These are phyloP conservation scores for Tuta absoluta DNA, from an alignment of 2,888 invertebrate species.

Conservation along the genomic window DNA sequence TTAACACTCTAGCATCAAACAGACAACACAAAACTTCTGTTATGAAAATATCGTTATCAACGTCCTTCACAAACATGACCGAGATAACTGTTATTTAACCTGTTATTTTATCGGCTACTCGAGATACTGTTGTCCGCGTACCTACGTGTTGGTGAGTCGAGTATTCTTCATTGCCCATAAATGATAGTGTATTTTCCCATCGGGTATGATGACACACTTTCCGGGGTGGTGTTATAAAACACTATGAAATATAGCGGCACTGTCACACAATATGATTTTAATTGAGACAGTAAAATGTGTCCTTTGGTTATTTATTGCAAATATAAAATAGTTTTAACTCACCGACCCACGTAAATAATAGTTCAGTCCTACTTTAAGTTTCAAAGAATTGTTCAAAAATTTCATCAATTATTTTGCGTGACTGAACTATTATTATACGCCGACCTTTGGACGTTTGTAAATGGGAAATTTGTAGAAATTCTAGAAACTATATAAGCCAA, in stretches of 20 bases:
- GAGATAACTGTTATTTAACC: slow-evolving; percentile 7
- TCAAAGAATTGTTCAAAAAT: too few relatives aligned
- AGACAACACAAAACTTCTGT: neutral
- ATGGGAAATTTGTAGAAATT: too few relatives aligned
- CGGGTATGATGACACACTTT: neutral
- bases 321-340: too few relatives aligned
- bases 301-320: too few relatives aligned
- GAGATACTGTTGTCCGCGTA: neutral
- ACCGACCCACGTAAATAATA: too few relatives aligned
- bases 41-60: neutral
- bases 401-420: too few relatives aligned
- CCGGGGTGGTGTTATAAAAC: neutral
- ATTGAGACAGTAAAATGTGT: too few relatives aligned
- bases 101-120: slow-evolving; percentile 1
- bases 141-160: neutral
- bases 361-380: too few relatives aligned
- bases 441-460: too few relatives aligned
- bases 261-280: too few relatives aligned
- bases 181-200: slow-evolving; percentile 10
- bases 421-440: too few relatives aligned
- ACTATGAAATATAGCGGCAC: neutral
- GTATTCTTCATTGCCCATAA: neutral
- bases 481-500: too few relatives aligned
- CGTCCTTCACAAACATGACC: neutral
- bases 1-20: neutral